These are phyloP conservation scores for Heteromyza rotundicornis DNA, from an alignment of 2,888 invertebrate genomes.

Conservation along the genomic window DNA sequence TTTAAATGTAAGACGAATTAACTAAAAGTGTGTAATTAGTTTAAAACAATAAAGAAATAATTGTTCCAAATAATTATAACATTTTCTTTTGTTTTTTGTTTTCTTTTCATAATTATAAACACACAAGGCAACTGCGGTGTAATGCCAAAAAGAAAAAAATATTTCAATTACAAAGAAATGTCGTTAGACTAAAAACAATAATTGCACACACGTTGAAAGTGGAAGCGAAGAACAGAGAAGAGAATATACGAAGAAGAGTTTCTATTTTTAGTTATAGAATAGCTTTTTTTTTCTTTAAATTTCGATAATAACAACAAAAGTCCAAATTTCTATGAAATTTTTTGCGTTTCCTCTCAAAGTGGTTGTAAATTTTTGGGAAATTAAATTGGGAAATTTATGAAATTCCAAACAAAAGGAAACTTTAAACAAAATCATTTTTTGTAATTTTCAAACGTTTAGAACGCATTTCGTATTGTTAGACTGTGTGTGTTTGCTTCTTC, in stretches of 20 bases:
- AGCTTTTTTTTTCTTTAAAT: neutral
- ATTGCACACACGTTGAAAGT: slow-evolving; percentile 26
- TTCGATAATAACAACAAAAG: slow-evolving; percentile 21
- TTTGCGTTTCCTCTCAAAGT: neutral
- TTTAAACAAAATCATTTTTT: slow-evolving; percentile 5
- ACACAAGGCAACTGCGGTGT: slow-evolving; percentile 48
- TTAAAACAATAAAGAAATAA: no score
- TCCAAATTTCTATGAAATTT: slow-evolving; percentile 18
- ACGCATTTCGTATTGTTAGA: slow-evolving; percentile 3
- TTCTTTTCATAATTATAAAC: slow-evolving; percentile 8
- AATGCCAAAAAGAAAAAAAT: slow-evolving; percentile 22
- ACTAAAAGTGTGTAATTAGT: slow-evolving; percentile 30
- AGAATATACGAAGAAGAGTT: slow-evolving; percentile 2
- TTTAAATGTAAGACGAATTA: slow-evolving; percentile 29
- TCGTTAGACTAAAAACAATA: slow-evolving; percentile 3
- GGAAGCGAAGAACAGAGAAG: no score
- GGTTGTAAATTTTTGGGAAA: neutral
- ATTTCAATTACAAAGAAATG: slow-evolving; percentile 3
- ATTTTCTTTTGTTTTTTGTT: slow-evolving; percentile 11
- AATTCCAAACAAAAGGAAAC: slow-evolving; percentile 1
- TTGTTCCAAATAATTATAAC: slow-evolving; percentile 21
- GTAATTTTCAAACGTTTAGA: slow-evolving; percentile 18
- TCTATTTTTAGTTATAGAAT: neutral
- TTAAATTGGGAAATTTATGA: neutral
- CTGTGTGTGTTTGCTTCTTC: no score